Evolutionary conservation across 2,113 vertebrate species (phyloP), one percentile per base, ranked within the genome.

Genomic region (Dipodomys spectabilis): DNA sequence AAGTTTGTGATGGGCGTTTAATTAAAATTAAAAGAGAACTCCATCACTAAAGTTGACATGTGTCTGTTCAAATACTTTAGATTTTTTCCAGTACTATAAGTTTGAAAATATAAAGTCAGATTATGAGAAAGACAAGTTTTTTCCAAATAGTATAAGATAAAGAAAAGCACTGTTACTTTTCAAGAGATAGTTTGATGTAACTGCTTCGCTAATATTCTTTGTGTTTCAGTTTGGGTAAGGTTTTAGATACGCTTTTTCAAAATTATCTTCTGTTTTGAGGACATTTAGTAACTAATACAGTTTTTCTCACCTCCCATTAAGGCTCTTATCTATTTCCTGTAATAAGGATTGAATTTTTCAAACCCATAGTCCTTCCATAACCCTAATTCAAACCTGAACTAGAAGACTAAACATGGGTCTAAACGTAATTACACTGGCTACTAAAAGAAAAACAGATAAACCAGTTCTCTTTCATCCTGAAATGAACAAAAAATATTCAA

Each of bases 251-350:
- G 20, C 20, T 68, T 22, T 88, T 92, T 65, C 81, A 78, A 78
- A 84, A 93, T 72, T 88, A 72, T 68, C 30, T 85, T 68, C 30
- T 87, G n/a, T 39, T 65, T 39, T 60, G 57, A 82, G 83, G 27
- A 15, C 23, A 62, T 22, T 72, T 81, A 91, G 82, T 49, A n/a
- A 92, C 22, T 79, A 30, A 65, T 11, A 79, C 5, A 49, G 6
- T 1, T 75, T 64, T 32, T 28, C 73, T 68, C 35, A 25, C 72
- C 77, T 64, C 44, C 78, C n/a, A 79, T 35, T 88, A 69, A 60
- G 49, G 10, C n/a, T 92, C 53, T 86, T 28, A 78, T 49, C 12
- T 80, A 86, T 82, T 91, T 91, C 9, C 5, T 79, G 39, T n/a
- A 86, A 82, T 2, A 9, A 91, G 35, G 45, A 72, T 39, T 93